Percentiles rank a stretch among this genome's conserved stretches.
phyloP scores from a whole-genome alignment of 1,140 invertebrate genomes.

The Oscheius sp. region DNA sequence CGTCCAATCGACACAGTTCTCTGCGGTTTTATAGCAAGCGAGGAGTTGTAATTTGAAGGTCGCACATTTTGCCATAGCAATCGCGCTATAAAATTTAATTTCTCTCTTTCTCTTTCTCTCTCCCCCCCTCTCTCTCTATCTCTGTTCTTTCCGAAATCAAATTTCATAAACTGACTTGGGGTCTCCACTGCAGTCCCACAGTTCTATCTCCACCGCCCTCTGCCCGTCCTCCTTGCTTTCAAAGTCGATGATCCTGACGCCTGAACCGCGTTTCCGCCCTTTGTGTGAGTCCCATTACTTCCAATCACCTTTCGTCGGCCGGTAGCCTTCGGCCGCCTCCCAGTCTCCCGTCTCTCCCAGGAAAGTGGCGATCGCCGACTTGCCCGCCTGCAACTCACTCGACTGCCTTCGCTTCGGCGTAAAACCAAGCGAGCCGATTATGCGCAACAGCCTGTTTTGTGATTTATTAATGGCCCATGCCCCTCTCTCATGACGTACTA shows the following conservation, averaged over 20 bases:
- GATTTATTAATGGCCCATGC: too few relatives aligned
- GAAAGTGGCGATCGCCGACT: conserved; percentile 7
- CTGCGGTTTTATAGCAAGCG: too few relatives aligned
- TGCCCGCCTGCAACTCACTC: conserved; percentile 9
- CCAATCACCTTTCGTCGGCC: conserved; percentile 5
- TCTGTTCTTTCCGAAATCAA: background rate
- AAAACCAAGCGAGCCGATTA: too few relatives aligned
- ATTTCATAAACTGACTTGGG: conserved; percentile 6
- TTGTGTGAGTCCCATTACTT: background rate
- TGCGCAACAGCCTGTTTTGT: too few relatives aligned
- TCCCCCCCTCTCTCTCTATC: background rate
- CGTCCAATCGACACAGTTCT: too few relatives aligned
- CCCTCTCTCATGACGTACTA: too few relatives aligned
- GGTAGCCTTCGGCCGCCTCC: background rate
- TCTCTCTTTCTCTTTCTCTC: background rate
- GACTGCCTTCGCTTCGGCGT: too few relatives aligned
- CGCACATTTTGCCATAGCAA: too few relatives aligned
- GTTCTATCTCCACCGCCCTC: background rate
- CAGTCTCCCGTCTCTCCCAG: conserved; percentile 2
- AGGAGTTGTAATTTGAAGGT: too few relatives aligned
- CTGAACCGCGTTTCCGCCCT: conserved; percentile 18
- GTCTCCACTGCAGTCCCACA: conserved; percentile 32
- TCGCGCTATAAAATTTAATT: background rate
- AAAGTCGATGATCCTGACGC: conserved; percentile 32
- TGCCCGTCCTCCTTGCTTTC: conserved; percentile 7